Evolutionary conservation across 2,113 vertebrate genomes (phyloP), one percentile per base, ranked within the genome.

Genomic region (Gobiocypris rarus): DNA sequence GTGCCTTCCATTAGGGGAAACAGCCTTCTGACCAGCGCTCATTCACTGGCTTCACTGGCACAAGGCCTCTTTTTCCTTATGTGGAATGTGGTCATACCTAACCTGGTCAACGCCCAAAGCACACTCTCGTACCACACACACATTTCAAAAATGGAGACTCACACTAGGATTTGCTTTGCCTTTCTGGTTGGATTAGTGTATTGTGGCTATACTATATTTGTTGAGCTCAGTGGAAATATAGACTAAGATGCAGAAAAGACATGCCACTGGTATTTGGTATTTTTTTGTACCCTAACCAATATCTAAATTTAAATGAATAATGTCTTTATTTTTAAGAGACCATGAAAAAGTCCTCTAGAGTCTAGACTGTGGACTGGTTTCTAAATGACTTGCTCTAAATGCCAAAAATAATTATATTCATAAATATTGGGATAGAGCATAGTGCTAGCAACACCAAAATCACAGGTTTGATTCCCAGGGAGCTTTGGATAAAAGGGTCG

Each of bases 81-180:
- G 70, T 75, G 67, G 83, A 74, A 73, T 85, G 73, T 76, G 84
- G 75, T 70, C 76, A 71, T 38, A 34, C 24, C 43, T 75, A 28
- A 45, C 69, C 31, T 14, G 69, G 58, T 83, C 74, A 83, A 79
- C 67, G n/a, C 65, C 78, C 56, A 86, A 65, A 63, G 73, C 45
- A 65, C 75, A 83, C 75, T 71, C 28, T 76, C 65, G 71, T 58
- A 79, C 71, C 58, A 67, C 59, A 84, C 38, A 74, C 3, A 75
- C 24, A 19, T 80, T 4, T 61, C 14, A 22, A 43, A 59, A 71
- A 78, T 41, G 22, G 11, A 81, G 26, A 43, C 50, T 15, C 48
- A 13, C n/a, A 50, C 52, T 67, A 69, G 63, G 69, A 80, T 84
- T 87, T 76, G 52, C 69, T 86, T 70, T 81, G 82, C n/a, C 31